Evolutionary conservation across 2,888 invertebrate species (phyloP).

Genomic region (Chrysomela aeneicollis): DNA sequence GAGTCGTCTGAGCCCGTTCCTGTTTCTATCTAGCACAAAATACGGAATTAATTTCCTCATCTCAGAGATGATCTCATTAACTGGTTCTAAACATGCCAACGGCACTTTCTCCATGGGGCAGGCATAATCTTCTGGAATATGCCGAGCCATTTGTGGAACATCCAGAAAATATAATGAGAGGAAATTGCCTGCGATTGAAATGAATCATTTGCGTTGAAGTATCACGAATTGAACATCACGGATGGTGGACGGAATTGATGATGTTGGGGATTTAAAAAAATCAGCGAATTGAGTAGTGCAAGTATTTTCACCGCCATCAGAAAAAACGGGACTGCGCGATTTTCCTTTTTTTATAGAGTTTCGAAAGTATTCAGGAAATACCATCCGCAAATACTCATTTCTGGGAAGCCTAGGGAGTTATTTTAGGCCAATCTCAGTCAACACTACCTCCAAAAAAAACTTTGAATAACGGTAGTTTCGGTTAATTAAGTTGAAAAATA

Average conservation of each 20-base stretch:
- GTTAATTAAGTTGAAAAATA: too few species aligned
- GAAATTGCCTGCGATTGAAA: constrained; percentile 28
- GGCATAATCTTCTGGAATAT: constrained; percentile 29
- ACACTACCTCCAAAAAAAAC: too few species aligned
- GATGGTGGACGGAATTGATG: background rate
- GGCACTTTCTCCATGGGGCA: constrained; percentile 26
- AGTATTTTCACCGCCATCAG: too few species aligned
- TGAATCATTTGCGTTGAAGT: constrained; percentile 26
- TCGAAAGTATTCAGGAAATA: too few species aligned
- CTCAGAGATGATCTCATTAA: constrained; percentile 26
- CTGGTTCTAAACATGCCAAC: constrained; percentile 34
- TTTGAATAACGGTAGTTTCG: too few species aligned
- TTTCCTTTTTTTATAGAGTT: too few species aligned
- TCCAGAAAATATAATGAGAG: constrained; percentile 29
- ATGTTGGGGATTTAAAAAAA: too few species aligned
- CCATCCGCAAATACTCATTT: too few species aligned
- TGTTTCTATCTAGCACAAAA: constrained; percentile 24
- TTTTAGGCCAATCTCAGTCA: too few species aligned
- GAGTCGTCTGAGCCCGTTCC: background rate
- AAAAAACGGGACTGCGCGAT: too few species aligned
- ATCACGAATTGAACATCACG: background rate
- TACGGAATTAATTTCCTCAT: constrained; percentile 29
- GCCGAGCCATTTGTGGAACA: constrained; percentile 26
- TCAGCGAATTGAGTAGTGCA: too few species aligned
- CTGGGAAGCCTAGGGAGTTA: too few species aligned